Evolutionary conservation across 2,888 invertebrate species (phyloP).

Genomic region (Archips xylosteana): DNA sequence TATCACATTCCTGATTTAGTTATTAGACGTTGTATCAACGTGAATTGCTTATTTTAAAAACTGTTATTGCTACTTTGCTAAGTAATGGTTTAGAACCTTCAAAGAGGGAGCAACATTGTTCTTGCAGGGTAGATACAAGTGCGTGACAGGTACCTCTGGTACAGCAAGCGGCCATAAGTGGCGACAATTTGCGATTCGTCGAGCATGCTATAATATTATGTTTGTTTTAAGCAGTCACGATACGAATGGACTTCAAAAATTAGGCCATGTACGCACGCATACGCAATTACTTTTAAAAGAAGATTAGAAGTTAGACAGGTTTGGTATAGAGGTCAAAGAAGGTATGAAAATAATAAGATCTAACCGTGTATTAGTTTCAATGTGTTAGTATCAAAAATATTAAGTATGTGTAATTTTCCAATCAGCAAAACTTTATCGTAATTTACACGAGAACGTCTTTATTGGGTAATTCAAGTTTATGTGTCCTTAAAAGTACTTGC

Average conservation of each 20-base stretch:
- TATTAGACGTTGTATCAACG: slow-evolving; percentile 70
- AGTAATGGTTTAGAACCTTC: not conserved
- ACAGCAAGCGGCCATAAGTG: not conserved
- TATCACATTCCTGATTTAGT: slow-evolving; percentile 85
- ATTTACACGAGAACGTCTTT: not conserved
- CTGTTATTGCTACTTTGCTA: not conserved
- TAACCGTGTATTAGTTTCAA: not conserved
- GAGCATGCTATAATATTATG: not conserved
- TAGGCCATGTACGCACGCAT: not conserved
- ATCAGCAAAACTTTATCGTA: not conserved
- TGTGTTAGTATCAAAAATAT: slow-evolving; percentile 1
- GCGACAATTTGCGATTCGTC: not conserved
- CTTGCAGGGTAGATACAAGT: not conserved
- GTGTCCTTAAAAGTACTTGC: not conserved
- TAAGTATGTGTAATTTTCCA: not conserved
- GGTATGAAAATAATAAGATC: not conserved
- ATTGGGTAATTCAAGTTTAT: not conserved
- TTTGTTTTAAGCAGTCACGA: not conserved
- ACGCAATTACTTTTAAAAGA: too few relatives aligned
- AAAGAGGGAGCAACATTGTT: not conserved
- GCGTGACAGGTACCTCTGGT: not conserved
- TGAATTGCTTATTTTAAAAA: not conserved
- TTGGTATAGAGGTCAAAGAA: not conserved
- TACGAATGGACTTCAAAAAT: too few relatives aligned
- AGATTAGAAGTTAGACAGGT: not conserved